Evolutionary conservation across 2,888 invertebrate species (phyloP), one percentile per base, ranked within the genome.

Genomic region (Stegana nigrithorax): DNA sequence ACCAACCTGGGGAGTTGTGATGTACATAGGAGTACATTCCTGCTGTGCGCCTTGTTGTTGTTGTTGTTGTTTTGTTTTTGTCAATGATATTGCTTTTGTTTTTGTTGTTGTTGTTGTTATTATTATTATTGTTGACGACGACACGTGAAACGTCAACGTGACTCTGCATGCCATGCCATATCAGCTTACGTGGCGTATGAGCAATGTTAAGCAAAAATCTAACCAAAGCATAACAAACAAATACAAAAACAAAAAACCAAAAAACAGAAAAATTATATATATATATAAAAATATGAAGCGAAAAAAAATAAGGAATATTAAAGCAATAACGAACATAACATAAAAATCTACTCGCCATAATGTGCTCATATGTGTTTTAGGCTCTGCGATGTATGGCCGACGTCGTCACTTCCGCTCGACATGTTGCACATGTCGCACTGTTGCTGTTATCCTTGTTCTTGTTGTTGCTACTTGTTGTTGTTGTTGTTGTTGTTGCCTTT

Each of bases 281-380:
- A 45, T 65, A 73, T 65, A 63, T 61, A 65, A 39, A 59, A 62
- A 75, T 75, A 78, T 78, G 77, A 73, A 74, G 77, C 77, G 67
- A 78, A 75, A 80, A 80, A 75, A 75, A 80, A 78, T 75, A 78
- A 80, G 73, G 75, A 80, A 78, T 71, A 71, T 68, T 69, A 73
- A 76, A 75, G 75, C 80, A 76, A 80, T 76, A 76, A 80, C 74
- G 76, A 67, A 69, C 78, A 76, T 76, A 71, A 76, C 75, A 76
- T 76, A 76, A 78, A 76, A 76, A 76, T 76, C 76, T 80, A 80
- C 75, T 76, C 73, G 74, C 66, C 71, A 72, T 80, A 76, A 78
- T 76, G 68, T 67, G 67, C 32, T 14, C 36, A 36, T 55, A 19
- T 58, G 19, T 67, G 67, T 63, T 59, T n/a, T 12, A 6, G 23